These are phyloP conservation scores for Laothoe populi DNA, from an alignment of 2,888 invertebrate species.

Conservation along the genomic window DNA sequence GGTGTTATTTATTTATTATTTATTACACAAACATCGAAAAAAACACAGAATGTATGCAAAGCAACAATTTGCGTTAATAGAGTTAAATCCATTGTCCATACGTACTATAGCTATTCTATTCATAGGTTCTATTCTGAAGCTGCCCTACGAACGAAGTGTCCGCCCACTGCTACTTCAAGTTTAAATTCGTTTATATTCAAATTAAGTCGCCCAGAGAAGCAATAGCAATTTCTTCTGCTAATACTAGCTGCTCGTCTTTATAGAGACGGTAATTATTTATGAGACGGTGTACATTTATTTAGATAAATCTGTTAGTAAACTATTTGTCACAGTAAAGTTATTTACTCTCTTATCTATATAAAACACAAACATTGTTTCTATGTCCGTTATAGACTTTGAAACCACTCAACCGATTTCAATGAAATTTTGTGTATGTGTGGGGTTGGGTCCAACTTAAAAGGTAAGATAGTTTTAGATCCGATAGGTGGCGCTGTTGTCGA, in stretches of 20 bases:
- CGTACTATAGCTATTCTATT: background rate
- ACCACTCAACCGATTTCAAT: too few species aligned
- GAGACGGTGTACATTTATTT: background rate
- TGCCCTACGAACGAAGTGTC: background rate
- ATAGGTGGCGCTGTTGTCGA: too few species aligned
- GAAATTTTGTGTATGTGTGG: too few species aligned
- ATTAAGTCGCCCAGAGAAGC: slow-evolving; percentile 4
- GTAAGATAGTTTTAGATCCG: too few species aligned
- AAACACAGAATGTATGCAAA: too few species aligned
- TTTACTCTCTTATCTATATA: too few species aligned
- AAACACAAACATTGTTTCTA: too few species aligned
- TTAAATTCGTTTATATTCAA: slow-evolving; percentile 12
- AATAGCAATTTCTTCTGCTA: slow-evolving; percentile 6
- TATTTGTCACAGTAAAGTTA: too few species aligned
- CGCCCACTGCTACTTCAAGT: slow-evolving; percentile 7
- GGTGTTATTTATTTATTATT: too few species aligned
- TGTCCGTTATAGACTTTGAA: too few species aligned
- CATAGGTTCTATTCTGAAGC: background rate
- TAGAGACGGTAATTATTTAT: background rate
- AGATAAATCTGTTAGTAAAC: background rate
- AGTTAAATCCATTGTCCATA: background rate
- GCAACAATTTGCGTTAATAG: background rate
- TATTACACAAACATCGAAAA: too few species aligned
- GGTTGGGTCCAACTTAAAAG: too few species aligned
- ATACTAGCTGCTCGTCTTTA: background rate